Conservation (phyloP, 2,113 vertebrate genomes). For the Charadrius vociferus region DNA sequence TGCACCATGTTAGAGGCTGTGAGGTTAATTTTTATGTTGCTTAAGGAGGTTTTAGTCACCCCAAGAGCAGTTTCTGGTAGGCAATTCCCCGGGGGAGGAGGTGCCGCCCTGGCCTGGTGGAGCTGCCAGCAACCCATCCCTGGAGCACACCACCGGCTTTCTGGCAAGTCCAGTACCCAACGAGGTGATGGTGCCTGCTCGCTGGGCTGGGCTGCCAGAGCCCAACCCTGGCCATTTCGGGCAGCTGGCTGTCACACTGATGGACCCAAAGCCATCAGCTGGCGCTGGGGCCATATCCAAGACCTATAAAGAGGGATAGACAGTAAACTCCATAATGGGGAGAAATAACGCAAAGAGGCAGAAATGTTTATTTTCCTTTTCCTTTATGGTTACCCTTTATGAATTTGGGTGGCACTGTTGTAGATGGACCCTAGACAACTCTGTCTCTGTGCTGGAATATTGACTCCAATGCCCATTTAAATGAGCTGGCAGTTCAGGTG, state of each 20-base stretch:
- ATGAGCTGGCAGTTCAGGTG: neutral
- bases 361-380: slow-evolving; percentile 11
- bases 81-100: neutral
- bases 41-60: neutral
- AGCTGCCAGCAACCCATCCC: fast-evolving
- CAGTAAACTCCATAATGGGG: neutral
- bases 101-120: neutral
- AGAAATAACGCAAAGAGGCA: neutral
- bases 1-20: neutral
- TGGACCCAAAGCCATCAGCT: slow-evolving; percentile 3
- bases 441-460: neutral
- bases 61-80: neutral
- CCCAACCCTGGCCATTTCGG: neutral
- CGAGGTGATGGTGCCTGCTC: neutral
- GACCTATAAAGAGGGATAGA: neutral
- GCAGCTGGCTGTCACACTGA: neutral
- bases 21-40: neutral
- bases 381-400: neutral
- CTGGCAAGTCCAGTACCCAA: neutral
- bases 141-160: fast-evolving
- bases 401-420: neutral
- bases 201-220: neutral
- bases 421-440: neutral
- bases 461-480: neutral
- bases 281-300: neutral